Conservation (phyloP, 2,888 invertebrate species). For the Diplazon laetatorius region DNA sequence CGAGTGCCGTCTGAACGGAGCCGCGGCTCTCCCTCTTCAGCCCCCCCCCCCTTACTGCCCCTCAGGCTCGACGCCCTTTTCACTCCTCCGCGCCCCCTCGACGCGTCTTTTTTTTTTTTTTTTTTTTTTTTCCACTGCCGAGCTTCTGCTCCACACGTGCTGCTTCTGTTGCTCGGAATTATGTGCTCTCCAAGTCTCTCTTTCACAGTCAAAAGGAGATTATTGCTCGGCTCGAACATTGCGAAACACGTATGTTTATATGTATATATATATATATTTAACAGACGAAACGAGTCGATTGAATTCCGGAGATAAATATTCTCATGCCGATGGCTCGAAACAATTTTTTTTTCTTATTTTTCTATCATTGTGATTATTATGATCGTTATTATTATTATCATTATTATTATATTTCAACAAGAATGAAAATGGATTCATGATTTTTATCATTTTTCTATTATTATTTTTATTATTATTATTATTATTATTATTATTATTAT, state of each 20-base stretch:
- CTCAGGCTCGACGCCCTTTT: constrained; percentile 29
- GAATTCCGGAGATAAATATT: no score
- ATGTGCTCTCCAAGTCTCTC: constrained; percentile 58
- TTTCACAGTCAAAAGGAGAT: constrained; percentile 62
- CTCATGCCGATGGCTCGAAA: no score
- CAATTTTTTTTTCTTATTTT: no score
- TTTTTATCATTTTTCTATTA: no score
- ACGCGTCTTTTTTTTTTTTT: constrained; percentile 75
- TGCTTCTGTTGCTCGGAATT: constrained; percentile 68
- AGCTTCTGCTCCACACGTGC: constrained; percentile 79
- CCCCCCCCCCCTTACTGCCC: constrained; percentile 29
- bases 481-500: no score
- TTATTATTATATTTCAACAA: no score
- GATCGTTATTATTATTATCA: no score
- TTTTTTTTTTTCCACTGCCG: constrained; percentile 42
- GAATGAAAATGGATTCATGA: no score
- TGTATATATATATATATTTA: neutral
- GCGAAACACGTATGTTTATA: constrained; percentile 38
- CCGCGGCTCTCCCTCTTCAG: constrained; percentile 60
- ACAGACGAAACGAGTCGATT: no score
- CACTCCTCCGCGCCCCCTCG: constrained; percentile 73
- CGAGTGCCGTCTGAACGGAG: constrained; percentile 74
- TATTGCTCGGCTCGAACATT: constrained; percentile 48
- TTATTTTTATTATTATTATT: no score
- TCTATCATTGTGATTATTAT: no score